Base-by-base conservation (phyloP, 2,797 vertebrate genomes). In the Serranus cabrilla region DNA sequence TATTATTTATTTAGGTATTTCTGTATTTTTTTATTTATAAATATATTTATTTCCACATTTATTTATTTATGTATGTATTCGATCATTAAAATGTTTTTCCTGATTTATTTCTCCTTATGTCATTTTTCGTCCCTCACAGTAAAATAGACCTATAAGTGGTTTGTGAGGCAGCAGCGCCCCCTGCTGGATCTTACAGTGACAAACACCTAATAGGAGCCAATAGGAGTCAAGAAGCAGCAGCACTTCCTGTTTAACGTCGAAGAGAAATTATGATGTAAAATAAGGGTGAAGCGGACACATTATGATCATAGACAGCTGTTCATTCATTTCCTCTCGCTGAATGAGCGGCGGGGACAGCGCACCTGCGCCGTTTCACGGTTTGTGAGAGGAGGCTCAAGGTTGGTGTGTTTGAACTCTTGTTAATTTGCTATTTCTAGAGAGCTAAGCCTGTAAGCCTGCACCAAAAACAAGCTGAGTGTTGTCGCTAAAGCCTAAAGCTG, bases 201-300 rank as follows among this genome's bases (percentile, higher is more conserved):
- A 18, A 9, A 43, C 64, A 49, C 7, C 50, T 16, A 31, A 42
- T 17, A 12, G 34, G 34, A 8, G 61, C 89, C 91, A 91, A 87
- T 93, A 1, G 66, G 74, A 82, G 13, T 2, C 4, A n/a, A 80
- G 67, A 10, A 18, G 21, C 39, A 11, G 12, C 50, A 17, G 3
- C 82, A 88, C 92, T 94, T 95, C 94, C 94, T 78, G 88, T 74
- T 87, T 89, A 17, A 65, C 40, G 18, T 12, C 11, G 25, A 11
- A 25, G n/a, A 34, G 27, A 6, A 11, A 34, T 46, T 39, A 25
- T 40, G 61, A 69, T 69, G 77, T 57, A 60, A 82, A 49, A 58
- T 62, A 73, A 49, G 43, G 60, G 42, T 18, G 5, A 8, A 27
- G 16, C 37, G 34, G 20, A 16, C n/a, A 11, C 62, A 17, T 40